Evolutionary conservation across 2,113 vertebrate species (phyloP).

Genomic region (Proterorhinus semilunaris): DNA sequence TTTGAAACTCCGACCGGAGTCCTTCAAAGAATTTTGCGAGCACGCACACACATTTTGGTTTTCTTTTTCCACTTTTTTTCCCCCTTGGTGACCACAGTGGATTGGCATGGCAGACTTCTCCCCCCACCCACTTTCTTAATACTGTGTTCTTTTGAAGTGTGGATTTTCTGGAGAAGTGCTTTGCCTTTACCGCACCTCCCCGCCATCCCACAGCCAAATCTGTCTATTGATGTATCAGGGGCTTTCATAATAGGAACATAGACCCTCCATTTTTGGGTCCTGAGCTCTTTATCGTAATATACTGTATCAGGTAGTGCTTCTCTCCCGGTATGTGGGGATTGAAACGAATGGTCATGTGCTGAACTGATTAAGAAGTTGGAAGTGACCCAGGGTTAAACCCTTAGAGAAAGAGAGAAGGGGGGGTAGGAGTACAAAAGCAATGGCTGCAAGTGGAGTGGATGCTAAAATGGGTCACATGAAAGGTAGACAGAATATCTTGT

Average conservation of each 20-base stretch:
- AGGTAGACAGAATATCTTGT: constrained; percentile 33
- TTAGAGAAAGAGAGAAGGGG: constrained; percentile 11
- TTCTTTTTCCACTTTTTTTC: constrained; percentile 31
- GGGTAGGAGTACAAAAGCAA: constrained; percentile 41
- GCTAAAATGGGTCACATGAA: constrained; percentile 51
- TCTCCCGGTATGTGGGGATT: constrained; percentile 72
- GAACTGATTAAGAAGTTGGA: constrained; percentile 70
- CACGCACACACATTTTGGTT: constrained; percentile 44
- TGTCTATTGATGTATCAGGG: constrained; percentile 68
- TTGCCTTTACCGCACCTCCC: constrained; percentile 42
- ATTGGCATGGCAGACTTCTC: constrained; percentile 51
- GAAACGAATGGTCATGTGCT: constrained; percentile 73
- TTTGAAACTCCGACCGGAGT: constrained; percentile 28
- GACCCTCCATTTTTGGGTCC: constrained; percentile 46
- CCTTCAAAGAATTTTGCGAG: constrained; percentile 56
- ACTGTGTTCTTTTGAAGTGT: constrained; percentile 68
- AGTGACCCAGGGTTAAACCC: constrained; percentile 74
- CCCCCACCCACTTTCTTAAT: constrained; percentile 40
- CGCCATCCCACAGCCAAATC: constrained; percentile 59
- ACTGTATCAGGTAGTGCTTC: constrained; percentile 73
- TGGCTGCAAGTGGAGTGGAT: constrained; percentile 19
- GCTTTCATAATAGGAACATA: constrained; percentile 58
- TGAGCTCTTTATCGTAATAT: constrained; percentile 73
- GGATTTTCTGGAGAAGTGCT: constrained; percentile 70
- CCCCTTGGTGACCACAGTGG: constrained; percentile 50